Percentiles rank a stretch among this genome's conserved stretches.
Evolutionary conservation across 2,113 vertebrate genomes (phyloP).

Genomic region (Myxocyprinus asiaticus): DNA sequence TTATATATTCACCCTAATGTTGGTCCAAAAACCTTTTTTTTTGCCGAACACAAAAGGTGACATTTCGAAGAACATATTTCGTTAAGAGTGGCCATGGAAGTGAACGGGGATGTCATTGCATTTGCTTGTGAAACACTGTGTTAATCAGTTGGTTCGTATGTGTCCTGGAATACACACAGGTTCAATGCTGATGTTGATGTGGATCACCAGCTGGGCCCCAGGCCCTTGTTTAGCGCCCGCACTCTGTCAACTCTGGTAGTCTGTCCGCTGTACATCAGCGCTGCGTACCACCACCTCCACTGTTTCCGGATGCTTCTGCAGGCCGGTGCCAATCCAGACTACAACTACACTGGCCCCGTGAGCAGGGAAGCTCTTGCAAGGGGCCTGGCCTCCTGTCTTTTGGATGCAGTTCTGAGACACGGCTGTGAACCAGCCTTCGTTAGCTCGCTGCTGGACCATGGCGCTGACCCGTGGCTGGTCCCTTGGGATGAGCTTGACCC

Average conservation of each 20-base stretch:
- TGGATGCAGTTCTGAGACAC: constrained; percentile 88
- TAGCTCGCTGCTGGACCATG: constrained; percentile 86
- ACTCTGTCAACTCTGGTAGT: constrained; percentile 88
- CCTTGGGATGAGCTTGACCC: constrained; percentile 75
- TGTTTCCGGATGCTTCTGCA: constrained; percentile 88
- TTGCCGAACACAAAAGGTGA: too few relatives aligned
- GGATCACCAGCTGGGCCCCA: constrained; percentile 80
- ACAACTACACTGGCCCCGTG: constrained; percentile 87
- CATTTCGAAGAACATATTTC: too few relatives aligned
- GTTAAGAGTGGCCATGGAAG: too few relatives aligned
- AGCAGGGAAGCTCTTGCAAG: constrained; percentile 79
- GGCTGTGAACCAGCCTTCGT: constrained; percentile 86
- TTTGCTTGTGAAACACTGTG: background rate
- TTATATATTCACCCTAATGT: too few relatives aligned
- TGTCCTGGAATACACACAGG: constrained; percentile 63
- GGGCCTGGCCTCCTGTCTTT: constrained; percentile 85
- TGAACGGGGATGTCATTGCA: too few relatives aligned
- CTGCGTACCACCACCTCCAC: constrained; percentile 89
- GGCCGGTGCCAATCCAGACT: constrained; percentile 90
- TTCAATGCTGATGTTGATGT: constrained; percentile 90
- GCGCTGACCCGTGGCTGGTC: constrained; percentile 83
- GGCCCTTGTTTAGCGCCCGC: constrained; percentile 74
- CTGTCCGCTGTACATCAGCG: constrained; percentile 92
- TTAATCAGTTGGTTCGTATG: background rate
- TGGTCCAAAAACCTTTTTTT: too few relatives aligned